Base-by-base conservation (phyloP, 2,113 vertebrate species). In the Limnothrissa miodon region DNA sequence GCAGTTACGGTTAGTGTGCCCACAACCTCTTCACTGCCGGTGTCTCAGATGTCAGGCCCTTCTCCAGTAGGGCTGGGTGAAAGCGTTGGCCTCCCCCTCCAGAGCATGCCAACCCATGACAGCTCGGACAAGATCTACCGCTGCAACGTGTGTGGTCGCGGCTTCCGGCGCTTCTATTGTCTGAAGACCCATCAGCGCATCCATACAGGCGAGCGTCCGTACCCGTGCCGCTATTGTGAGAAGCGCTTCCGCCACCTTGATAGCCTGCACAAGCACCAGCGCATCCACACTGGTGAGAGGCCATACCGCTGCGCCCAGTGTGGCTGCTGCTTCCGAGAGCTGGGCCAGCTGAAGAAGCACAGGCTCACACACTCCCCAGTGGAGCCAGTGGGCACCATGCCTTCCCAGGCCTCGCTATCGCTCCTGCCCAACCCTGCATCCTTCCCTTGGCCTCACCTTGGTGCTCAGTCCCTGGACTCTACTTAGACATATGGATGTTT, bases 181-280 rank as follows among this genome's bases (percentile, higher is more conserved):
- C 85, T 91, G 53, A 91, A 91, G 84, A 91, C 90, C 4, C 90
- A 91, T 86, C 90, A 91, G 84, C 90, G 90, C 79, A 91, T 91
- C 45, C 90, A 91, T 83, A 91, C 90, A 0, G 90, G 90, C 10
- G 90, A 91, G 83, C 87, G 90, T 1, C 90, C 90, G 0, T 91
- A 91, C 79, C 90, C 90, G 4, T 91, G 90, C 84, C 83, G 90
- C 80, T 91, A 87, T 84, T 91, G 90, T 42, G 90, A 90, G 85
- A 91, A 91, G 39, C 89, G 90, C n/a, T 91, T 91, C 82, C 87
- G 89, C 29, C 90, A 90, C 85, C 78, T 91, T 59, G 89, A 90
- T 88, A 91, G 89, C 46, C 85, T 91, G 70, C 89, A 91, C 79
- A 91, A 90, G 82, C 90, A 91, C 85, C 90, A 91, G 88, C 90